Conservation (phyloP, 1,140 invertebrate genomes). For the Gerris buenoi region DNA sequence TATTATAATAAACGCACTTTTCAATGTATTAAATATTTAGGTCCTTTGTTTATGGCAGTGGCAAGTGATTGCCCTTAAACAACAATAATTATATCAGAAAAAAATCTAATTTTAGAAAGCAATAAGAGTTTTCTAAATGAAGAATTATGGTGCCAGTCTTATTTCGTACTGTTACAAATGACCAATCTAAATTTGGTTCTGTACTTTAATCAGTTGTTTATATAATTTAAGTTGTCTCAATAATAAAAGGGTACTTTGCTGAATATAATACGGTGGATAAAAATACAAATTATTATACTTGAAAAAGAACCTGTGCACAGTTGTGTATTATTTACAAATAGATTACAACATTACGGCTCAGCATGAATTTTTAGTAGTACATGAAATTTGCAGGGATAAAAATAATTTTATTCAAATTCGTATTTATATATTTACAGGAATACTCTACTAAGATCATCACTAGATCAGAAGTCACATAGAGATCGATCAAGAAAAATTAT, state of each 20-base stretch:
- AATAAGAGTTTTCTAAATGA: slow-evolving; percentile 12
- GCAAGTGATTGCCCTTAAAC: slow-evolving; percentile 17
- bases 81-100: slow-evolving; percentile 5
- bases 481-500: not conserved
- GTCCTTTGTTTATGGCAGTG: slow-evolving; percentile 19
- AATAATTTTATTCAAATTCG: not conserved
- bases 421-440: slow-evolving; percentile 5
- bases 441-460: not conserved
- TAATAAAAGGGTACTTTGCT: slow-evolving; percentile 14
- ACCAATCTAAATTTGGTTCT: not conserved
- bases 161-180: not conserved
- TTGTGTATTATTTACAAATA: slow-evolving; percentile 6
- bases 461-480: slow-evolving; percentile 2
- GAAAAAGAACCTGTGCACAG: slow-evolving; percentile 17
- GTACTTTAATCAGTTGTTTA: not conserved
- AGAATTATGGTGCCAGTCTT: slow-evolving; percentile 18
- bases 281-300: slow-evolving; percentile 9
- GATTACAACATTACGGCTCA: slow-evolving; percentile 1
- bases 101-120: slow-evolving; percentile 9
- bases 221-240: slow-evolving; percentile 4
- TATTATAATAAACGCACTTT: slow-evolving; percentile 12
- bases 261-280: slow-evolving; percentile 8
- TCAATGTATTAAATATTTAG: slow-evolving; percentile 13
- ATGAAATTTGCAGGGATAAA: not conserved
- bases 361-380: not conserved